phyloP scores from a whole-genome alignment of 2,113 vertebrate species.

The Hylia prasina region DNA sequence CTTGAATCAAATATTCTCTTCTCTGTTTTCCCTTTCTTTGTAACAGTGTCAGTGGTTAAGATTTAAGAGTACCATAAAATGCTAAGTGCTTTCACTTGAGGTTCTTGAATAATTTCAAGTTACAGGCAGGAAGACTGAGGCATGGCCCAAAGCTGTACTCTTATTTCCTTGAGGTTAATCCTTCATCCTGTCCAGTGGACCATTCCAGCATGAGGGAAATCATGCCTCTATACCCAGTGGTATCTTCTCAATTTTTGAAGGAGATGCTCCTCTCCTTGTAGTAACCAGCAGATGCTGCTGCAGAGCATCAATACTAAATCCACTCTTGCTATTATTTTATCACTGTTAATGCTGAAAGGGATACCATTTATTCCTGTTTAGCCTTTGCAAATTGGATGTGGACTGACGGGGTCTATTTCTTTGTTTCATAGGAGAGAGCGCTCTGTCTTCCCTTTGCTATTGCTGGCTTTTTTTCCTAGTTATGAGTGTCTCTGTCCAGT shows the following conservation, averaged over 20 bases:
- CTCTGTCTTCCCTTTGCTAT: background rate
- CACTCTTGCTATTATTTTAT: background rate
- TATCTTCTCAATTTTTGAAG: background rate
- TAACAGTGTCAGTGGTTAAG: background rate
- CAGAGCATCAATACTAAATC: background rate
- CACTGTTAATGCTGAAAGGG: background rate
- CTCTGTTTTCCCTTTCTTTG: background rate
- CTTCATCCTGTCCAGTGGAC: background rate
- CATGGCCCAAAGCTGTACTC: background rate
- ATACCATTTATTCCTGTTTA: background rate
- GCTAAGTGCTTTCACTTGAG: background rate
- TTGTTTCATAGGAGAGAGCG: background rate
- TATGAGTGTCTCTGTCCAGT: conserved; percentile 42
- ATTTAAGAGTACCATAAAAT: background rate
- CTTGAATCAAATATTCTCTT: background rate
- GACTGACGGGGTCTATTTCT: background rate
- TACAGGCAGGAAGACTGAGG: background rate
- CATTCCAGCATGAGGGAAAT: background rate
- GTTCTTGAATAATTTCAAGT: background rate
- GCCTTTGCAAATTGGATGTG: background rate
- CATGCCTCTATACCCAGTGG: background rate
- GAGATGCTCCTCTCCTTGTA: background rate
- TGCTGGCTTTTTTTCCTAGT: conserved; percentile 30
- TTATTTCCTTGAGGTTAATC: background rate
- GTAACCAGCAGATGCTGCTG: background rate